Evolutionary conservation across 2,888 invertebrate species (phyloP), one percentile per base, ranked within the genome.

Genomic region (Drosophila kambysellisi): DNA sequence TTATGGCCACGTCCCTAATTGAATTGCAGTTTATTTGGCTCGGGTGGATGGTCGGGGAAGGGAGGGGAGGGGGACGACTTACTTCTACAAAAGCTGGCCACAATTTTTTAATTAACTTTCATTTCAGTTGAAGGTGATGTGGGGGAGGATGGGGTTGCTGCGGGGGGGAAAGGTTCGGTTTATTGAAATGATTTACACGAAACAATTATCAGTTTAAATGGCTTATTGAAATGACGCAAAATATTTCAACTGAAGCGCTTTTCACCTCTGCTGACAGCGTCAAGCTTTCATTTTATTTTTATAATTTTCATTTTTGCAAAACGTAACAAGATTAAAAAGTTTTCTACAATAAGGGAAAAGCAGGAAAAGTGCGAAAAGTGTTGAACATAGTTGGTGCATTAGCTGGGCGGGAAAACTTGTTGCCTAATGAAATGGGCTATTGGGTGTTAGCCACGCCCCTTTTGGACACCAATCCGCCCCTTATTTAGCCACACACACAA

Each of bases 131-230:
- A 56, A 68, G 61, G 32, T 63, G 67, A 69, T 63, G 67, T 66
- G 83, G 87, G 73, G 81, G 60, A 81, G 71, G 63, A 39, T 39
- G 20, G 39, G 56, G 3, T 37, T 37, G 29, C 8, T 3, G 25
- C 25, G 37, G 6, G 37, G 17, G 37, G 48, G 25, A 25, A 4
- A 3, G 20, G 25, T 33, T 15, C 8, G 58, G 53, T 20, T 63
- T 52, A 64, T 48, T 63, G 69, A 74, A 77, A 88, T 90, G 86
- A 90, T 86, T 90, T 83, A 86, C 83, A 70, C 72, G 59, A 86
- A 86, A 90, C 84, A 86, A 86, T 90, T 86, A 90, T 86, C 90
- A 81, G 84, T 90, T 86, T 88, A 86, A 86, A 90, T 88, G 86
- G 90, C 87, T 83, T 89, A 85, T 85, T 85, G 85, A 85, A 88